These are phyloP conservation scores for Piprites chloris DNA, from an alignment of 2,113 vertebrate genomes.

Conservation along the genomic window DNA sequence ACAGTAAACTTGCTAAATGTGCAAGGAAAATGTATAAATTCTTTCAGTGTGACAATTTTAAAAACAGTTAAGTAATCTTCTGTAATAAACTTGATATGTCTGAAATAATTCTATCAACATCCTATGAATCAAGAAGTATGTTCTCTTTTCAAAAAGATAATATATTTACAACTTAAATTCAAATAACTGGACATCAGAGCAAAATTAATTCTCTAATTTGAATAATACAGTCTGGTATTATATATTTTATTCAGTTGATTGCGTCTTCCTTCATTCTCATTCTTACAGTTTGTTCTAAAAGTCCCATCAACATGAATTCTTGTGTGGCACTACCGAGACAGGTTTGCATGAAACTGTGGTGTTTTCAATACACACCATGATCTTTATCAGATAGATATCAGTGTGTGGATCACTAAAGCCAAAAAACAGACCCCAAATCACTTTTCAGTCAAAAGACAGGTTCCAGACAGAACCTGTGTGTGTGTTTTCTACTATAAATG, in stretches of 20 bases:
- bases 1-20: not conserved
- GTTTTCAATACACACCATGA: not conserved
- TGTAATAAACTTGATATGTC: not conserved
- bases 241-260: not conserved
- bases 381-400: not conserved
- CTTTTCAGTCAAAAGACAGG: not conserved
- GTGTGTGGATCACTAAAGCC: not conserved
- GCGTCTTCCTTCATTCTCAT: not conserved
- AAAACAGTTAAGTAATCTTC: not conserved
- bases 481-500: not conserved
- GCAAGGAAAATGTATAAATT: not conserved
- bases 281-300: not conserved
- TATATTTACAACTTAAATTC: not conserved
- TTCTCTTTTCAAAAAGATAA: not conserved
- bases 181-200: not conserved
- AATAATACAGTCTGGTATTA: not conserved
- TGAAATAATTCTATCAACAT: not conserved
- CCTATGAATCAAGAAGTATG: not conserved
- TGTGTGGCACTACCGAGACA: not conserved
- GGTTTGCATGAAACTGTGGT: not conserved
- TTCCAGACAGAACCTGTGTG: not conserved
- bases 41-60: not conserved
- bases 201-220: not conserved
- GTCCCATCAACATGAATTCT: not conserved
- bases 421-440: not conserved